Base-by-base conservation (phyloP, 2,113 vertebrate species). In the Triplophysa dalaica region DNA sequence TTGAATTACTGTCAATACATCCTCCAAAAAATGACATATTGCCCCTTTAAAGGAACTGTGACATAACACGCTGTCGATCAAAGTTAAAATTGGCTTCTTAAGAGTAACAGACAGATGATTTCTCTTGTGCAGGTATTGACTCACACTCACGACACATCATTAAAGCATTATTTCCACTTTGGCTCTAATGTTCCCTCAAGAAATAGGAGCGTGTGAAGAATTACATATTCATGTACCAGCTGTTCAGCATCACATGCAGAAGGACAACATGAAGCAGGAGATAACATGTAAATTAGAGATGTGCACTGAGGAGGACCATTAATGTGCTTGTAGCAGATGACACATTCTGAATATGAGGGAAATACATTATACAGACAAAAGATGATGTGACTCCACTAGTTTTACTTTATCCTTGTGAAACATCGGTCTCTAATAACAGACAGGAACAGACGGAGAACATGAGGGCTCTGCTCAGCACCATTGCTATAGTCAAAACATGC, bases 191-290 rank as follows among this genome's bases (percentile, higher is more conserved):
- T 61, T 56, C 33, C 56, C 70, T 24, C 54, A 61, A 74, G 56
- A 74, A 74, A 60, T 8, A 61, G 70, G 58, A 21, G 16, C 22
- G 54, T 43, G 70, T 61, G 56, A 45, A 58, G 43, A 24, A 61
- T 45, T 16, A 43, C 56, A 74, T 43, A 75, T 63, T 75, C 58
- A 75, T 29, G 58, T 19, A 75, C 38, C 72, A 75, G 58, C 72
- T 75, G 72, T 62, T 75, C 26, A 62, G 22, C 14, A 75, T 63
- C 58, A 75, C 41, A 10, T 75, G 72, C 58, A 50, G 8, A 58
- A 75, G 22, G 38, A 41, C 54, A 60, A 63, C 21, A 43, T 17
- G 60, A 12, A 62, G 22, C 33, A 33, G 16, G 70, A 72, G 50
- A 62, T 63, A 21, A 58, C n/a, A 12, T 75, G 58, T 26, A 26